phyloP scores from a whole-genome alignment of 1,140 invertebrate genomes.

The Lucilia cuprina region DNA sequence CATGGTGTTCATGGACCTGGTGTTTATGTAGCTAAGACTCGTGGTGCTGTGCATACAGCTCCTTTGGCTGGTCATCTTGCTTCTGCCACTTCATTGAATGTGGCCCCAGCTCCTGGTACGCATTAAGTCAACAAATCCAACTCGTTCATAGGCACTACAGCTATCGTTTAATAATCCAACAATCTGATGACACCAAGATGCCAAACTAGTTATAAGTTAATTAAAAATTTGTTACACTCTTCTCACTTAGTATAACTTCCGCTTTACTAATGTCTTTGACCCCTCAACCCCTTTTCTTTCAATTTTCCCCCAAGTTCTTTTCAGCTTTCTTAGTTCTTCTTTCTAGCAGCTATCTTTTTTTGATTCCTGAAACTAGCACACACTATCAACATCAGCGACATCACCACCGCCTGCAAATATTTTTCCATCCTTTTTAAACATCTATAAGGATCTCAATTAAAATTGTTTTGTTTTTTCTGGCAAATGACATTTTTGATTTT shows the following conservation, averaged over 20 bases:
- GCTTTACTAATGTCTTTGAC: not conserved
- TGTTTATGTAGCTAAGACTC: constrained; percentile 66
- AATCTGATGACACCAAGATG: constrained; percentile 10
- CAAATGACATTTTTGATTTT: not conserved
- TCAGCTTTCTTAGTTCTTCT: not conserved
- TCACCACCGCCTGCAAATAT: not conserved
- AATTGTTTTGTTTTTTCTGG: not conserved
- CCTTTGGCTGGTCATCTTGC: constrained; percentile 63
- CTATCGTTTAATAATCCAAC: not conserved
- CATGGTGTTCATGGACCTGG: constrained; percentile 49
- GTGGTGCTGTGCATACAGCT: constrained; percentile 65
- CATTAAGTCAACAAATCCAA: constrained; percentile 14
- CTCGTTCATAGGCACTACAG: constrained; percentile 40
- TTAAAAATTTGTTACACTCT: not conserved
- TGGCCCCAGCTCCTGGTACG: constrained; percentile 65
- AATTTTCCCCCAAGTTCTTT: not conserved
- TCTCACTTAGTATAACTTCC: not conserved
- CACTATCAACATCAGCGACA: not conserved
- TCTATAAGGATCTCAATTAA: not conserved
- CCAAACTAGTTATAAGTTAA: constrained; percentile 16
- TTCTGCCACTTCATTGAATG: constrained; percentile 62
- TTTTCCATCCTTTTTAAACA: not conserved
- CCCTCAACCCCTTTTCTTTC: not conserved
- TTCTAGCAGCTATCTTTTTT: not conserved
- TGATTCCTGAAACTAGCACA: not conserved